phyloP scores from a whole-genome alignment of 2,113 vertebrate species.

The Arenaria interpres region DNA sequence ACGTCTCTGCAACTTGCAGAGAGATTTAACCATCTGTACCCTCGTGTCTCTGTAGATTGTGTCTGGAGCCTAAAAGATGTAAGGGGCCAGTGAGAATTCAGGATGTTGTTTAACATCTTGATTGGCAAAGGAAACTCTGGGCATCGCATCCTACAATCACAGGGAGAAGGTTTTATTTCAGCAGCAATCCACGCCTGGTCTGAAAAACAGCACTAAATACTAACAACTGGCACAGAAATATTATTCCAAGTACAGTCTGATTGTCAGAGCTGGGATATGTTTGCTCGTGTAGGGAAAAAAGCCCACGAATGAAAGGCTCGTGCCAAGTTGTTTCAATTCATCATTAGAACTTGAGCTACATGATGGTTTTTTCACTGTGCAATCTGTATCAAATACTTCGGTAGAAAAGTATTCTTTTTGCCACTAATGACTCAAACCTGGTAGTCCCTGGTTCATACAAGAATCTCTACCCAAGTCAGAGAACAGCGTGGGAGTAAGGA shows the following conservation, averaged over 20 bases:
- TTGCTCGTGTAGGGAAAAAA: background rate
- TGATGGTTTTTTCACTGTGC: background rate
- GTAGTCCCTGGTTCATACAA: background rate
- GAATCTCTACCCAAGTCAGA: background rate
- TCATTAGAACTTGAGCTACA: background rate
- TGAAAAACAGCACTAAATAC: background rate
- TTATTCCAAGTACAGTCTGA: background rate
- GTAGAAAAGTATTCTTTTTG: background rate
- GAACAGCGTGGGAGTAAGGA: background rate
- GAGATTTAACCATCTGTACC: background rate
- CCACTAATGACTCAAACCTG: background rate
- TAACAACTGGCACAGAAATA: background rate
- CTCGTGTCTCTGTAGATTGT: background rate
- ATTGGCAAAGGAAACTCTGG: background rate
- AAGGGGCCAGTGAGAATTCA: background rate
- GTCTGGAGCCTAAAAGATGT: background rate
- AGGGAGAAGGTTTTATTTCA: background rate
- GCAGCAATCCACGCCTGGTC: background rate
- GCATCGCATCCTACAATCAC: background rate
- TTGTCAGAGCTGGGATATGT: background rate
- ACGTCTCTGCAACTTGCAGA: background rate
- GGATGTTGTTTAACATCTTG: background rate
- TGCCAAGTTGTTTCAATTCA: background rate
- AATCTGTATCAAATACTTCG: background rate
- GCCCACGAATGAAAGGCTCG: rapidly evolving